Base-by-base conservation (phyloP, 2,113 vertebrate genomes). In the Prunella himalayana region DNA sequence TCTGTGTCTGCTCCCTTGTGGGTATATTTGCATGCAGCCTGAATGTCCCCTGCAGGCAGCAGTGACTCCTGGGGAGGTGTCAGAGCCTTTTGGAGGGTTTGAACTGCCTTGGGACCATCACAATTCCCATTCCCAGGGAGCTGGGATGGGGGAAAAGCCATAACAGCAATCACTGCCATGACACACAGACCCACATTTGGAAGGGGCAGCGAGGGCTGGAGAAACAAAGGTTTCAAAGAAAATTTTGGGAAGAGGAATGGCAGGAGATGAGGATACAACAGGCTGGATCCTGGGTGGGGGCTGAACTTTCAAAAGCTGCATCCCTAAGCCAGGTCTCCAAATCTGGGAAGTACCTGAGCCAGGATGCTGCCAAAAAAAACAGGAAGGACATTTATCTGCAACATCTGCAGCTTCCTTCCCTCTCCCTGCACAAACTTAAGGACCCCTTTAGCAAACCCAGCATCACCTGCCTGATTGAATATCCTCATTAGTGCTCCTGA, bases 61-160 rank as follows among this genome's bases (percentile, higher is more conserved):
- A 4, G 10, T 69, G 33, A 50, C n/a, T 54, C 25, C 61, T 54
- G 61, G 25, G 35, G n/a, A 3, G 5, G 2, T 28, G 49, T 24
- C 49, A 80, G 79, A 63, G 39, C 50, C 57, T 41, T 22, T 61
- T 11, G 27, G 28, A 16, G n/a, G 21, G 59, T 16, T 33, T 19
- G 18, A 57, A 27, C 18, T 44, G 65, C 84, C 51, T n/a, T 39
- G 53, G 49, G 15, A 41, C 24, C 64, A 61, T 23, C 70, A 49
- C 8, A 3, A 1, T 24, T 69, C 27, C n/a, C n/a, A 65, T 7
- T 21, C 47, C 41, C 44, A 65, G 45, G 31, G 57, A 76, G 31
- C 0, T 45, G 28, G 49, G 20, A 37, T 4, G 8, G 7, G 5
- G 1, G 1, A 4, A 14, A 64, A 30, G 6, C 31, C 16, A 31